A percentile compares a stretch with the other conserved stretches of the same genome.
phyloP scores from a whole-genome alignment of 2,888 invertebrate genomes.

The Carabus problematicus region DNA sequence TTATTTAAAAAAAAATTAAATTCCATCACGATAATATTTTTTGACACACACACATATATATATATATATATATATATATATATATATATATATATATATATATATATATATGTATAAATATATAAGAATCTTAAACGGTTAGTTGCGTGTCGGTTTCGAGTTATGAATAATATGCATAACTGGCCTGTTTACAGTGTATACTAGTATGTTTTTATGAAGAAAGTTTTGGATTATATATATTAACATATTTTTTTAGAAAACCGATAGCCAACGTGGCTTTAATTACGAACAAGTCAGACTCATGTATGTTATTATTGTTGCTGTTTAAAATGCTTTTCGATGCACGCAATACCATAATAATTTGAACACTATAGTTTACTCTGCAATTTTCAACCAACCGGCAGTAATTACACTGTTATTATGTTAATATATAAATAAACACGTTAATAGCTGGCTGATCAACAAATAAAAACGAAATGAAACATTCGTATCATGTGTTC shows the following conservation, averaged over 20 bases:
- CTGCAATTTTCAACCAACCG: slow-evolving; percentile 37
- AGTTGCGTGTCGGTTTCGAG: slow-evolving; percentile 16
- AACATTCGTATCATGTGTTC: slow-evolving; percentile 27
- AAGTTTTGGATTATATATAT: slow-evolving; percentile 27
- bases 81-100: slow-evolving; percentile 31
- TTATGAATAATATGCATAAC: too few species aligned
- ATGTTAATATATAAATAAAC: slow-evolving; percentile 43
- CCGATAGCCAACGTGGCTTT: slow-evolving; percentile 29
- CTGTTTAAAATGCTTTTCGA: slow-evolving; percentile 34
- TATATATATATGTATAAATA: too few species aligned
- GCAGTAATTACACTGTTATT: slow-evolving; percentile 39
- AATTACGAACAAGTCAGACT: slow-evolving; percentile 31
- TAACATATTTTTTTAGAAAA: slow-evolving; percentile 37
- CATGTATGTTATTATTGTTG: slow-evolving; percentile 29
- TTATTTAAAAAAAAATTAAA: slow-evolving; percentile 27
- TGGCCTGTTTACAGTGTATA: background rate
- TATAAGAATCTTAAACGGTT: slow-evolving; percentile 14
- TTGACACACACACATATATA: background rate
- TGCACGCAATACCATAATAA: slow-evolving; percentile 39
- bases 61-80: slow-evolving; percentile 30
- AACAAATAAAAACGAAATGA: slow-evolving; percentile 33
- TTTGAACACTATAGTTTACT: slow-evolving; percentile 40
- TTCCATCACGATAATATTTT: slow-evolving; percentile 22
- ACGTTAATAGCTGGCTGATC: slow-evolving; percentile 33
- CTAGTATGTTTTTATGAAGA: slow-evolving; percentile 1